Evolutionary conservation across 2,797 vertebrate species (phyloP).

Genomic region (Melanotaenia nigrans): DNA sequence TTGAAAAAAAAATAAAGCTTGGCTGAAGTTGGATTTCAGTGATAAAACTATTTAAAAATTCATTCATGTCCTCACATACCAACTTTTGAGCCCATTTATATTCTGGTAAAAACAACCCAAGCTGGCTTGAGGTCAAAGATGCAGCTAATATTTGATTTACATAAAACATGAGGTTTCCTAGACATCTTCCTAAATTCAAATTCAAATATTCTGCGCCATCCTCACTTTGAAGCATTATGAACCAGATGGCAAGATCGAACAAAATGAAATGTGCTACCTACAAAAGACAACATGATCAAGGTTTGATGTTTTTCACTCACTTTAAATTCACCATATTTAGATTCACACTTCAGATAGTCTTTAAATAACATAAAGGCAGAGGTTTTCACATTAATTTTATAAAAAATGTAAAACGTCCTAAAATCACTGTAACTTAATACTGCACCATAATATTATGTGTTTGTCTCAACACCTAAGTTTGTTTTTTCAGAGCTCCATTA

Average conservation of each 20-base stretch:
- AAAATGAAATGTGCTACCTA: background rate
- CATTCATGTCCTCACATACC: background rate
- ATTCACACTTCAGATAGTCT: background rate
- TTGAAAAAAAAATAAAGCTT: background rate
- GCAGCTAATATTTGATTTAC: constrained; percentile 28
- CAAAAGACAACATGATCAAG: no score
- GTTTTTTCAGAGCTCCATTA: background rate
- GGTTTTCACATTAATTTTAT: no score
- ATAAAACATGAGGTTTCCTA: constrained; percentile 12
- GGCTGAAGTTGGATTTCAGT: background rate
- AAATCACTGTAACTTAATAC: no score
- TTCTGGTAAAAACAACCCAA: background rate
- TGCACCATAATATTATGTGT: background rate
- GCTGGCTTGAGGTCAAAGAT: constrained; percentile 15
- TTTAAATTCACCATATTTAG: no score
- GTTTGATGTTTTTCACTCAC: no score
- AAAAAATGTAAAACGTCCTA: no score
- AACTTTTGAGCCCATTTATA: background rate
- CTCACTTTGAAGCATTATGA: background rate
- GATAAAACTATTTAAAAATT: background rate
- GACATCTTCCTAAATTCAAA: background rate
- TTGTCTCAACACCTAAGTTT: background rate
- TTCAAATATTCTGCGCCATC: background rate
- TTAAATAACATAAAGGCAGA: no score
- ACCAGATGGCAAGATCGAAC: background rate